Conservation (phyloP, 1,140 invertebrate species). For the Saccostrea cuccullata region DNA sequence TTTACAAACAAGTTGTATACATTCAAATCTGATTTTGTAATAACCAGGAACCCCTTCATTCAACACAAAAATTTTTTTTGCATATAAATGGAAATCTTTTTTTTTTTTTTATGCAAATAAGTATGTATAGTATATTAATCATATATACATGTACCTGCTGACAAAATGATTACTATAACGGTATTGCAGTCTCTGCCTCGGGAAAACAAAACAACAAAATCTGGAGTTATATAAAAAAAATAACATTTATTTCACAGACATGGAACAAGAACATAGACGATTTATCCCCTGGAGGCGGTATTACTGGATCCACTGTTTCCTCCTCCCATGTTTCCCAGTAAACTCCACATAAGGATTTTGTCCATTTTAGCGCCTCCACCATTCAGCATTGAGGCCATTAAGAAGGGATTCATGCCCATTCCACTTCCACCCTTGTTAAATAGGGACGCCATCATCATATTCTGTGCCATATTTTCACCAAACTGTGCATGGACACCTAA, state of each 20-base stretch:
- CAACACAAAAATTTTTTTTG: too few relatives aligned
- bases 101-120: too few relatives aligned
- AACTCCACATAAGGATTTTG: not conserved
- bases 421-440: not conserved
- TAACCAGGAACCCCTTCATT: too few relatives aligned
- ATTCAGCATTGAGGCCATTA: not conserved
- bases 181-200: too few relatives aligned
- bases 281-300: not conserved
- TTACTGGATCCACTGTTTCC: not conserved
- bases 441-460: conserved; percentile 26
- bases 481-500: conserved; percentile 14
- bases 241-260: conserved; percentile 7
- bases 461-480: conserved; percentile 14
- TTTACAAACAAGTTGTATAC: too few relatives aligned
- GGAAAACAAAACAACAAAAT: not conserved
- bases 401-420: not conserved
- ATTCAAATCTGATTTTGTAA: too few relatives aligned
- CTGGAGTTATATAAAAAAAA: not conserved
- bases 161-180: too few relatives aligned
- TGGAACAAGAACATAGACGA: not conserved
- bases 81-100: too few relatives aligned
- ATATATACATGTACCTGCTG: too few relatives aligned
- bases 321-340: not conserved
- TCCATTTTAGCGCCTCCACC: conserved; percentile 7
- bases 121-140: too few relatives aligned